Conservation (phyloP, 2,113 vertebrate species). For the Platysteira castanea region DNA sequence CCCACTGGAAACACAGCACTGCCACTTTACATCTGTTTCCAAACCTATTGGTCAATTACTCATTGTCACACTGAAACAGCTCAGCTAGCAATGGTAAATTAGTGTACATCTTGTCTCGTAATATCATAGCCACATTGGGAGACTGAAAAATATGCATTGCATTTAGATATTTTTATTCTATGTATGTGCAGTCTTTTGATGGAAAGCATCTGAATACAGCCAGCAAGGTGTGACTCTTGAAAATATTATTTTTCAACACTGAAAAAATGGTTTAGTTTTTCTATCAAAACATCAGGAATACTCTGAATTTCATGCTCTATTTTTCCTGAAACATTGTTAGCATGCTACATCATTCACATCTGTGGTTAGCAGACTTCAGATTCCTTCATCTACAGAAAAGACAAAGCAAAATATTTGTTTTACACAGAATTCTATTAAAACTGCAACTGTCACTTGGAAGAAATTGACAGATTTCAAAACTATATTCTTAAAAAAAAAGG, state of each 20-base stretch:
- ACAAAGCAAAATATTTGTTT: not conserved
- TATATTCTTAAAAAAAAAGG: not conserved
- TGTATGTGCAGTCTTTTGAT: not conserved
- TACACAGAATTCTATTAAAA: not conserved
- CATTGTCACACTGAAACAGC: not conserved
- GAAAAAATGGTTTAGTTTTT: not conserved
- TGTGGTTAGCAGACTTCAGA: not conserved
- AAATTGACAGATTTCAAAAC: not conserved
- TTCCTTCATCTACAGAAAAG: not conserved
- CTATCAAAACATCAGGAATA: not conserved
- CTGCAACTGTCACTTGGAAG: not conserved
- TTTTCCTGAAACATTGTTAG: not conserved
- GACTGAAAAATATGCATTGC: not conserved
- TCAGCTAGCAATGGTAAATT: slow-evolving; percentile 15
- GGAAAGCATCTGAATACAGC: not conserved
- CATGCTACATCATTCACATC: not conserved
- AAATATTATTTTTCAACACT: not conserved
- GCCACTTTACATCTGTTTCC: not conserved
- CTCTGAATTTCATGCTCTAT: not conserved
- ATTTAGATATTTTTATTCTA: not conserved
- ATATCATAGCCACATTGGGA: not conserved
- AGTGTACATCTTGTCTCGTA: not conserved
- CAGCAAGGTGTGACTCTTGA: not conserved
- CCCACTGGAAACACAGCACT: not conserved
- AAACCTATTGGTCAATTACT: slow-evolving; percentile 12